Percentiles rank a stretch among this genome's conserved stretches.
Conservation (phyloP, 92 coral and sea anemone species). For the Siderastrea siderea region DNA sequence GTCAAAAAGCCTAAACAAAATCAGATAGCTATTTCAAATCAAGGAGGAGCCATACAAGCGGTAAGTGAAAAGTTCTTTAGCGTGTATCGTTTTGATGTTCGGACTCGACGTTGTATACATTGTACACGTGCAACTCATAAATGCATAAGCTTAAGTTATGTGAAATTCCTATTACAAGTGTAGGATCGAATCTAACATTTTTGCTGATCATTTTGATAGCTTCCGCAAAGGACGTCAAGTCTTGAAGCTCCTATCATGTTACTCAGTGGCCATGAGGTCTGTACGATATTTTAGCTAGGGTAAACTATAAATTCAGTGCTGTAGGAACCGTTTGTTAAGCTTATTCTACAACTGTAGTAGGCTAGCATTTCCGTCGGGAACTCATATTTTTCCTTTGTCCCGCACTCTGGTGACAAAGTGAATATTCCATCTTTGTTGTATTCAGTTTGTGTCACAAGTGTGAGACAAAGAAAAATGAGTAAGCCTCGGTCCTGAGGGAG, state of each 20-base stretch:
- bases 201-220: constrained; percentile 39
- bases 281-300: not conserved
- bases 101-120: not conserved
- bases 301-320: too few species aligned
- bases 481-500: too few species aligned
- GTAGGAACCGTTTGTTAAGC: too few species aligned
- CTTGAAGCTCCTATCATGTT: constrained; percentile 98
- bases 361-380: too few species aligned
- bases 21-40: constrained; percentile 75
- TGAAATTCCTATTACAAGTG: too few species aligned
- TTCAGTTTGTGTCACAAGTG: too few species aligned
- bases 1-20: constrained; percentile 89
- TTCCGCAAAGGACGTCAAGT: constrained; percentile 92
- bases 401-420: too few species aligned
- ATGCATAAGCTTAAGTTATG: too few species aligned
- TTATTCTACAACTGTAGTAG: too few species aligned
- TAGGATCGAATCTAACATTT: not conserved
- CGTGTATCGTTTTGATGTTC: not conserved
- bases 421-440: too few species aligned
- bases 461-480: too few species aligned
- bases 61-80: constrained; percentile 52
- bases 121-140: not conserved
- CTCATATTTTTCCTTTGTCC: too few species aligned
- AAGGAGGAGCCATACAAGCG: constrained; percentile 89
- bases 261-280: constrained; percentile 96